These are phyloP conservation scores for Ennomos erosarius DNA, from an alignment of 2,888 invertebrate species.

Conservation along the genomic window DNA sequence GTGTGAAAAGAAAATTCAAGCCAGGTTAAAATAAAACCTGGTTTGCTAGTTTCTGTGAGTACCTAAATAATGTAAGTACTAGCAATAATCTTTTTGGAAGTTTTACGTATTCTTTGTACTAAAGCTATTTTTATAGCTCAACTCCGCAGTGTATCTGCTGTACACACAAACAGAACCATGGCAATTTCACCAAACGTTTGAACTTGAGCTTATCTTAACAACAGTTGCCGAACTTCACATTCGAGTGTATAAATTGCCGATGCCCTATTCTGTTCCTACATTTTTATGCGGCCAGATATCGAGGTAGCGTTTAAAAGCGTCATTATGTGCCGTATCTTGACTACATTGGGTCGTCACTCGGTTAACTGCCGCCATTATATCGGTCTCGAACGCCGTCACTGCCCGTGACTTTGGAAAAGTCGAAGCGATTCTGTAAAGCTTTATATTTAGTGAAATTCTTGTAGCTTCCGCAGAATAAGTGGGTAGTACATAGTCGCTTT, in stretches of 20 bases:
- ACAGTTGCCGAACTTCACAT: slow-evolving; percentile 39
- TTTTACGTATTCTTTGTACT: too few species aligned
- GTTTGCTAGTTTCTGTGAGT: too few species aligned
- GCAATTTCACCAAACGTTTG: slow-evolving; percentile 29
- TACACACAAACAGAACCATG: slow-evolving; percentile 1
- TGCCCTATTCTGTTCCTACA: slow-evolving; percentile 41
- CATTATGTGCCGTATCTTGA: slow-evolving; percentile 54
- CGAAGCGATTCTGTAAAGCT: too few species aligned
- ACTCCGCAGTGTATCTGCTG: neutral
- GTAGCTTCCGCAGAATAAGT: too few species aligned
- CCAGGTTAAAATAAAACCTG: too few species aligned
- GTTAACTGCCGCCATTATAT: slow-evolving; percentile 36
- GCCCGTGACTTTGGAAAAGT: slow-evolving; percentile 15
- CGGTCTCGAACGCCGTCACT: slow-evolving; percentile 17
- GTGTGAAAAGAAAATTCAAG: too few species aligned
- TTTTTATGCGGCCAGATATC: slow-evolving; percentile 49
- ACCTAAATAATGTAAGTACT: too few species aligned
- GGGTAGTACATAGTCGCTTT: too few species aligned
- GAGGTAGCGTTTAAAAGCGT: slow-evolving; percentile 59
- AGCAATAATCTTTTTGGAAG: too few species aligned
- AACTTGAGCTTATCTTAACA: slow-evolving; percentile 40
- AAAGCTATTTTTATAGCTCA: too few species aligned
- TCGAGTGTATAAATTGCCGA: slow-evolving; percentile 39
- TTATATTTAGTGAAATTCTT: too few species aligned
- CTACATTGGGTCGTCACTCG: slow-evolving; percentile 49